Conservation (phyloP, 2,888 invertebrate genomes). For the Callimorpha dominula region DNA sequence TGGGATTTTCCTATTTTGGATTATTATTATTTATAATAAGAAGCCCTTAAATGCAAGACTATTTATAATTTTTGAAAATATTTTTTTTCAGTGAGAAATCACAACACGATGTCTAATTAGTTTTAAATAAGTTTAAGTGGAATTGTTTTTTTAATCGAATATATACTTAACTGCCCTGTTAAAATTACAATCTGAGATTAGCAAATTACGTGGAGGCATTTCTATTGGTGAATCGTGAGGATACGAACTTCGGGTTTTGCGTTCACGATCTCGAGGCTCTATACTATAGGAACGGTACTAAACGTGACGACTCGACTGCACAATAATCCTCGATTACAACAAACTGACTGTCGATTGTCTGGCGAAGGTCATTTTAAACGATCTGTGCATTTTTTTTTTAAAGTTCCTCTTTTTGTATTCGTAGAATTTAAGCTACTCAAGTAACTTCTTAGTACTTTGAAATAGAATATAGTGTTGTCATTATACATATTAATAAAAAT, state of each 20-base stretch:
- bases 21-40: too few relatives aligned
- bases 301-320: slow-evolving; percentile 52
- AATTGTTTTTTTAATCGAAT: not conserved
- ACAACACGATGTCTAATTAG: too few relatives aligned
- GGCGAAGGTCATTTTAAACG: slow-evolving; percentile 32
- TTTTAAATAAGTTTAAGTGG: not conserved
- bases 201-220: slow-evolving; percentile 34
- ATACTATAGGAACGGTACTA: slow-evolving; percentile 51
- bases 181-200: slow-evolving; percentile 35
- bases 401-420: not conserved
- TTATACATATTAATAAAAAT: too few relatives aligned
- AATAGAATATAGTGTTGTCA: too few relatives aligned
- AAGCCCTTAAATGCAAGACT: too few relatives aligned
- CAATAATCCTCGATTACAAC: slow-evolving; percentile 40
- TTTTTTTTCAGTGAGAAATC: too few relatives aligned
- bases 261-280: slow-evolving; percentile 21
- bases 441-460: not conserved
- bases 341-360: slow-evolving; percentile 32
- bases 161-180: slow-evolving; percentile 14
- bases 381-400: slow-evolving; percentile 19
- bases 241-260: slow-evolving; percentile 16
- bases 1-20: too few relatives aligned
- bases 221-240: slow-evolving; percentile 41
- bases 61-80: too few relatives aligned
- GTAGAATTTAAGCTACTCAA: not conserved